A percentile compares a stretch with the other conserved stretches of the same genome.
These are phyloP conservation scores for Drosophila auraria DNA, from an alignment of 1,140 invertebrate genomes.

Conservation along the genomic window DNA sequence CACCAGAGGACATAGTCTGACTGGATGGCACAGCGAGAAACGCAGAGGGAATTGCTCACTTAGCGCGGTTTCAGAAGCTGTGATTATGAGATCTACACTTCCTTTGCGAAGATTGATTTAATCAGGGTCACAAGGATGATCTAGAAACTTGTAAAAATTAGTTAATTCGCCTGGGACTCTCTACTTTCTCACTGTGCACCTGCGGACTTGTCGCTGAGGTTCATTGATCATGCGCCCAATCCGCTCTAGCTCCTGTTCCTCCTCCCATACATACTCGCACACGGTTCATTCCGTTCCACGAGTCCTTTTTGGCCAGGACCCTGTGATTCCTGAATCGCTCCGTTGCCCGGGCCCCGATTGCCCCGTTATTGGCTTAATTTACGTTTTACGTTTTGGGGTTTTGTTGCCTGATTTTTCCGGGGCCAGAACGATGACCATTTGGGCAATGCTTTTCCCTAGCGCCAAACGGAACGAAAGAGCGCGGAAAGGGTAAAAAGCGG, in stretches of 20 bases:
- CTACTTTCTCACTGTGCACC: conserved; percentile 22
- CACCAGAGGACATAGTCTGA: conserved; percentile 31
- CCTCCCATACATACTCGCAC: conserved; percentile 19
- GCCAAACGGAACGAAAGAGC: conserved; percentile 11
- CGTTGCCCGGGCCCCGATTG: conserved; percentile 21
- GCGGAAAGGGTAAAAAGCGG: not conserved
- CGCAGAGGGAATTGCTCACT: not conserved
- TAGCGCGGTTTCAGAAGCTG: not conserved
- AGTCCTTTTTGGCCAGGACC: conserved; percentile 39
- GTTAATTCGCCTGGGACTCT: not conserved
- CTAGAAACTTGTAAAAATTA: too few relatives aligned
- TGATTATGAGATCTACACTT: not conserved
- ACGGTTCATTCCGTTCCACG: conserved; percentile 24
- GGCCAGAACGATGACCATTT: conserved; percentile 24
- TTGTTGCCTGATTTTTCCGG: conserved; percentile 58
- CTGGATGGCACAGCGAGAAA: conserved; percentile 35
- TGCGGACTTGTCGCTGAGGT: conserved; percentile 25
- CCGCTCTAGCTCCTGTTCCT: not conserved
- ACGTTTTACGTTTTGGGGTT: conserved; percentile 73
- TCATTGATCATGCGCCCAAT: conserved; percentile 68
- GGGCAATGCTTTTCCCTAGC: conserved; percentile 25
- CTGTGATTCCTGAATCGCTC: conserved; percentile 45
- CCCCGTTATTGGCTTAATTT: conserved; percentile 78
- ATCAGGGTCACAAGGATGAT: too few relatives aligned
- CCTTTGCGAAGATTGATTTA: not conserved